These are phyloP conservation scores for Callionymus lyra DNA, from an alignment of 2,113 vertebrate genomes.

Conservation along the genomic window DNA sequence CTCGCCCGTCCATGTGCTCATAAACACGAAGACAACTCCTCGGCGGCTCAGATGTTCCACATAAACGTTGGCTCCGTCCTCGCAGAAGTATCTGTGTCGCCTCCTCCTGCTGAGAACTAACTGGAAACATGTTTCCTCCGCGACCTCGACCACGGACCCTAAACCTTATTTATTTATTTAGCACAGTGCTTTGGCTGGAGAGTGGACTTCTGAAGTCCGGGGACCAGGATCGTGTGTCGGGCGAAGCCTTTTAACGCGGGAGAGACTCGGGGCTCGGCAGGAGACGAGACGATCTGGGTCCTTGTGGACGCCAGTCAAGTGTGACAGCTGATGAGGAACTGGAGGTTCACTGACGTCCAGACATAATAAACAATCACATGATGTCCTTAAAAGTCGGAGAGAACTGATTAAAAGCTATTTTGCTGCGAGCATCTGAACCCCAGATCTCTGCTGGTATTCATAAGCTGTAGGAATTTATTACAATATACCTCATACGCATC, in stretches of 20 bases:
- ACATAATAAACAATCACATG: slow-evolving; percentile 48
- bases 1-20: slow-evolving; percentile 16
- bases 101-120: slow-evolving; percentile 53
- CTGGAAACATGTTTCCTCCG: slow-evolving; percentile 51
- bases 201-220: slow-evolving; percentile 16
- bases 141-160: slow-evolving; percentile 25
- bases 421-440: no score
- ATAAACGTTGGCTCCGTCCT: slow-evolving; percentile 46
- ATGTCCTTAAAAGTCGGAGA: slow-evolving; percentile 18
- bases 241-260: slow-evolving; percentile 12
- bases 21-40: slow-evolving; percentile 4
- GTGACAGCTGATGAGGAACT: slow-evolving; percentile 42
- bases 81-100: slow-evolving; percentile 34
- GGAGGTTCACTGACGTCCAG: slow-evolving; percentile 46
- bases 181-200: slow-evolving; percentile 24
- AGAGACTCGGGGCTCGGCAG: slow-evolving; percentile 13
- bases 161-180: slow-evolving; percentile 51
- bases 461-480: no score
- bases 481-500: no score
- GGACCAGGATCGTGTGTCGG: slow-evolving; percentile 31
- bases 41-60: slow-evolving; percentile 32
- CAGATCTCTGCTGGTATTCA: no score
- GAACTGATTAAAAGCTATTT: no score
- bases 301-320: slow-evolving; percentile 26
- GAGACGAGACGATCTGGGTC: slow-evolving; percentile 32